Evolutionary conservation across 2,113 vertebrate genomes (phyloP), one percentile per base, ranked within the genome.

Genomic region (Cervus canadensis): DNA sequence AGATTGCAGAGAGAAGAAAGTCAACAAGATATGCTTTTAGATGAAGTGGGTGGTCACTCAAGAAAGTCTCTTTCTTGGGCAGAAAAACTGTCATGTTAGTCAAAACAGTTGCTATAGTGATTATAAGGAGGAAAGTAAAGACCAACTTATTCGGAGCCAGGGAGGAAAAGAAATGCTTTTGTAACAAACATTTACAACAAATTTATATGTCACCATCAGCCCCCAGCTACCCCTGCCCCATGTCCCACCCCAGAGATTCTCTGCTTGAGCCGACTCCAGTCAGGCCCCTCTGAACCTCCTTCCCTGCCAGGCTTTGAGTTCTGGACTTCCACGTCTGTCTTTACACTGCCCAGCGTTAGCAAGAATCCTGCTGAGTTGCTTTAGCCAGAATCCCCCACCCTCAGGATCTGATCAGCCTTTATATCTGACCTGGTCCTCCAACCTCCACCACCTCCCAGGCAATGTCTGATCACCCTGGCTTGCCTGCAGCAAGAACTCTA

Each of bases 61-160:
- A 81, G 45, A 81, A 56, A 97, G 83, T 91, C 45, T 94, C 17
- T 57, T 54, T 23, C 48, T 64, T 95, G 85, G 78, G 71, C 33
- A 97, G 94, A 91, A 89, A 94, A 93, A 64, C 21, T 82, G 96
- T 95, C 64, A 96, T 56, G 3, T 82, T 79, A 50, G 14, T 93
- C 43, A 60, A 92, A 97, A 96, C 4, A 87, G n/a, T 2, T 33
- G 56, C 36, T 88, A 59, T 89, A 96, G 57, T 59, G 96, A 96
- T 91, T 60, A 96, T 97, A 95, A 81, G 83, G 74, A 97, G 33
- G 23, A 60, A 43, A 95, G 25, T 45, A 76, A 81, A 92, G 45
- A 95, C 12, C 19, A 74, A 33, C 3, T 43, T 92, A 78, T 14
- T 91, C 33, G 25, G 79, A 86, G 43, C 26, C 50, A 36, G 13